Evolutionary conservation across 2,797 vertebrate genomes (phyloP).

Genomic region (Rhinichthys osculus): DNA sequence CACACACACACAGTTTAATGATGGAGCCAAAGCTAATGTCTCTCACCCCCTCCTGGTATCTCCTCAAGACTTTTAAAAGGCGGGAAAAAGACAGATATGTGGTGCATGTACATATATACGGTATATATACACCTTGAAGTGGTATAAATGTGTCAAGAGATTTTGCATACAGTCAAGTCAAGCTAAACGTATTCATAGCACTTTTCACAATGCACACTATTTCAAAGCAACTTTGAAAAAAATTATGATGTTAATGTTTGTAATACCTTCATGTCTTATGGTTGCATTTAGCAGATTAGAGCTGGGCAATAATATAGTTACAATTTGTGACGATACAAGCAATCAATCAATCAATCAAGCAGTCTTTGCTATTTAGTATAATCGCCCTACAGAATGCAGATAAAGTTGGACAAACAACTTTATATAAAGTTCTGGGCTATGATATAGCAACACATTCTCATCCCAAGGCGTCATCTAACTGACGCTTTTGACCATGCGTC

Average conservation of each 20-base stretch:
- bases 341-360: too few species aligned
- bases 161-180: neutral
- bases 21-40: conserved; percentile 86
- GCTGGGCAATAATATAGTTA: neutral
- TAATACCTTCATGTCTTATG: neutral
- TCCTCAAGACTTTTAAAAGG: conserved; percentile 69
- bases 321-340: too few species aligned
- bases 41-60: conserved; percentile 76
- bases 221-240: neutral
- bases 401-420: neutral
- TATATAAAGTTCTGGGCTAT: neutral
- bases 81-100: conserved; percentile 59
- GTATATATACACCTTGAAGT: neutral
- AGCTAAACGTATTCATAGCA: neutral
- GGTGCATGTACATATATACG: neutral
- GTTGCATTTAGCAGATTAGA: neutral
- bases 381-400: too few species aligned
- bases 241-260: too few species aligned
- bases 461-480: too few species aligned
- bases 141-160: neutral
- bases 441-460: neutral
- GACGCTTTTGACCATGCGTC: too few species aligned
- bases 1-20: conserved; percentile 88
- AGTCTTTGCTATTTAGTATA: too few species aligned
- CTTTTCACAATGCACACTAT: neutral